phyloP scores from a whole-genome alignment of 1,140 invertebrate genomes.

The Lordiphosa mommai region DNA sequence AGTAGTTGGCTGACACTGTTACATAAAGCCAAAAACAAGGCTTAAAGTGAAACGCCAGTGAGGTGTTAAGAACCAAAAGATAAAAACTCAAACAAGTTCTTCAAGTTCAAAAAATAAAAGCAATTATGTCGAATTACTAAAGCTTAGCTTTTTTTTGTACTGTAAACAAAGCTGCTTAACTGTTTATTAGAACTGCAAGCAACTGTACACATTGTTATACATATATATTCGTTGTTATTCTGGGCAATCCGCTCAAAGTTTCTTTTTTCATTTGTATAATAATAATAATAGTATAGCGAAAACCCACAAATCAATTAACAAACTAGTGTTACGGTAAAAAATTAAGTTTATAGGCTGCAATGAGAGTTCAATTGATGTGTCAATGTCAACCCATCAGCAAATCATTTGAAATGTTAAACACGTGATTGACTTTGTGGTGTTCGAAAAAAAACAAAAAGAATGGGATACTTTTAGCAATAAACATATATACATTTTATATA shows the following conservation, averaged over 20 bases:
- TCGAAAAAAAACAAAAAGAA: background rate
- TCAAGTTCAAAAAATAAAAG: background rate
- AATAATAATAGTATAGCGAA: background rate
- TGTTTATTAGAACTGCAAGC: background rate
- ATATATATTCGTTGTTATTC: background rate
- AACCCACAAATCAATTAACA: conserved; percentile 24
- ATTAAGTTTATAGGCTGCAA: conserved; percentile 6
- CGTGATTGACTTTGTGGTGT: conserved; percentile 15
- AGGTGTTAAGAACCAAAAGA: background rate
- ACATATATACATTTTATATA: no score
- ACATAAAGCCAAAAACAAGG: background rate
- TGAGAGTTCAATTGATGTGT: conserved; percentile 56
- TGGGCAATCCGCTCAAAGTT: background rate
- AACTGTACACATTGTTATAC: background rate
- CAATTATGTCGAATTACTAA: conserved; percentile 2
- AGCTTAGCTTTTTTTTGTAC: background rate
- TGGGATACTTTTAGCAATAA: background rate
- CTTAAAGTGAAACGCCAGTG: conserved; percentile 4
- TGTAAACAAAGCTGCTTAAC: no score
- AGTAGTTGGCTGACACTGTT: conserved; percentile 4
- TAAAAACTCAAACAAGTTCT: conserved; percentile 1
- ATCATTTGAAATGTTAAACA: conserved; percentile 14
- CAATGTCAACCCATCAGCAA: conserved; percentile 39
- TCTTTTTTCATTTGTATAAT: background rate
- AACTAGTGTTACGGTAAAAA: conserved; percentile 4